Percentiles rank a stretch among this genome's conserved stretches.
phyloP scores from a whole-genome alignment of 1,140 invertebrate species.

The Brachionus calyciflorus region DNA sequence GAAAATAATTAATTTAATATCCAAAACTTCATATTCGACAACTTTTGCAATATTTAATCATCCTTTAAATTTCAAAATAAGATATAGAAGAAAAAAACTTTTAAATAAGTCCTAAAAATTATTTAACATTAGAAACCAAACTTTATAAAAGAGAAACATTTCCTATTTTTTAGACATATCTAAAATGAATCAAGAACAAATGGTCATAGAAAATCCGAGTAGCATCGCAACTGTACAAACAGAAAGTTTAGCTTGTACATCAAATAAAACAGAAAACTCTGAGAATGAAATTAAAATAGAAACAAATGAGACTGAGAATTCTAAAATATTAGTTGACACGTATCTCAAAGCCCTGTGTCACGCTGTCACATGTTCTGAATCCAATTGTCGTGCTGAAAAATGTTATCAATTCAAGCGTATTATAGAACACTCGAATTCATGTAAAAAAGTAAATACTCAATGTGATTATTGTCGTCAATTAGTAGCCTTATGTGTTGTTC shows the following conservation, averaged over 20 bases:
- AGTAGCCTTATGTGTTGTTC: conserved; percentile 3
- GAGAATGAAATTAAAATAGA: not conserved
- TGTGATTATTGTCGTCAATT: conserved; percentile 44
- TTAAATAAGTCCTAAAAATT: not conserved
- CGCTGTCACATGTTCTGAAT: conserved; percentile 4
- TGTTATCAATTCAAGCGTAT: conserved; percentile 33
- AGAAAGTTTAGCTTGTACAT: too few species aligned
- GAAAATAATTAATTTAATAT: not conserved
- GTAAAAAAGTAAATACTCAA: conserved; percentile 28
- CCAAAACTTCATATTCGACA: too few species aligned
- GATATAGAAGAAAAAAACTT: not conserved
- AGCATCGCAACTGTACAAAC: too few species aligned
- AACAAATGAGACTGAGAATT: not conserved
- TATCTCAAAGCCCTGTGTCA: conserved; percentile 23
- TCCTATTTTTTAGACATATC: too few species aligned
- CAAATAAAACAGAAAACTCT: not conserved
- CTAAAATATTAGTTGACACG: conserved; percentile 2
- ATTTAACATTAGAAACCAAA: not conserved
- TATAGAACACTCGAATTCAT: conserved; percentile 13
- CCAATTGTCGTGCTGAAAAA: conserved; percentile 1
- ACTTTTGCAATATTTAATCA: conserved; percentile 44
- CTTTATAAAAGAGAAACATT: too few species aligned
- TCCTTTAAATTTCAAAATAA: not conserved
- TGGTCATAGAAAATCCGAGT: too few species aligned
- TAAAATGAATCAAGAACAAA: too few species aligned